Conservation (phyloP, 35 echinoderm and acorn worm genomes). For the Ptychodera flava region DNA sequence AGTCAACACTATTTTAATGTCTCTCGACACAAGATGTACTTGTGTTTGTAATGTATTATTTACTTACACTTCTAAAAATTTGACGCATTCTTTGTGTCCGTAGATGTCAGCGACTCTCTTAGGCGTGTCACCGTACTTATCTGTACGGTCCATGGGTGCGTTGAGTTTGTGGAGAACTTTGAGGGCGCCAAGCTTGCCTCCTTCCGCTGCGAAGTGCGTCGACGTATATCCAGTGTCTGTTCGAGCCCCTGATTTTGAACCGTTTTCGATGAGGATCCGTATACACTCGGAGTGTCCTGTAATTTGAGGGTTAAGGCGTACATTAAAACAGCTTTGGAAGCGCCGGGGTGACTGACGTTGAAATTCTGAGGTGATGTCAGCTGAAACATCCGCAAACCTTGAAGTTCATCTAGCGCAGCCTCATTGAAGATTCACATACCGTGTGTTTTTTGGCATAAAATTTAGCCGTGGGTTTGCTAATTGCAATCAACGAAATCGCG, state of each 20-base stretch:
- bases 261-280: constrained; percentile 66
- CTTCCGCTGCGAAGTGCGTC: constrained; percentile 82
- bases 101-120: constrained; percentile 58
- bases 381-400: too few relatives aligned
- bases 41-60: neutral
- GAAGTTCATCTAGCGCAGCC: too few relatives aligned
- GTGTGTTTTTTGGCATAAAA: too few relatives aligned
- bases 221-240: constrained; percentile 87
- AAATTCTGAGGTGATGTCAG: too few relatives aligned
- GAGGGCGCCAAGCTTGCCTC: constrained; percentile 65
- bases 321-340: too few relatives aligned
- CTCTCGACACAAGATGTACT: too few relatives aligned
- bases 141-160: constrained; percentile 44
- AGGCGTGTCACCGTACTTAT: constrained; percentile 75
- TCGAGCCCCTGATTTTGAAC: constrained; percentile 41
- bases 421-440: too few relatives aligned
- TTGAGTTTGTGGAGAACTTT: constrained; percentile 66
- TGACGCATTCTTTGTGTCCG: constrained; percentile 76
- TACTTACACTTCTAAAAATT: constrained; percentile 66
- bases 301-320: neutral
- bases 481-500: too few relatives aligned
- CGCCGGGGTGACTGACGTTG: too few relatives aligned
- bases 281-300: constrained; percentile 86
- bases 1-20: too few relatives aligned
- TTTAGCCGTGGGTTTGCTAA: too few relatives aligned